Percentiles rank a stretch among this genome's conserved stretches.
These are phyloP conservation scores for Ridgeia piscesae DNA, from an alignment of 1,140 invertebrate genomes.

Conservation along the genomic window DNA sequence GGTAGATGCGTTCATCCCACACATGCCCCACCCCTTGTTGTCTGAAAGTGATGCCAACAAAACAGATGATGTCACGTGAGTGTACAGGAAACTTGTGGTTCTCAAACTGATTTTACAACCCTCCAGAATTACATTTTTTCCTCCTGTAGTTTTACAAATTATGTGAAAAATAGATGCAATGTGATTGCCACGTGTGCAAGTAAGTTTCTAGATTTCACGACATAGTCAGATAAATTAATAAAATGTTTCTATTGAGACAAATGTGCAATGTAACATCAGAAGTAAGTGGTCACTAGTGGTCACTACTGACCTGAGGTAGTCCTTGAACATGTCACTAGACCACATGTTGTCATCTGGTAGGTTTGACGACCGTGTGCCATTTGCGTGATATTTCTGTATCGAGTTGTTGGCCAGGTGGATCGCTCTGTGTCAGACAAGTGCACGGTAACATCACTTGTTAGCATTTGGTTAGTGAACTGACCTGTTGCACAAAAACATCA, in stretches of 20 bases:
- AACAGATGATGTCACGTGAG: neutral
- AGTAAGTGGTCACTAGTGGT: conserved; percentile 23
- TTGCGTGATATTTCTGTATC: conserved; percentile 88
- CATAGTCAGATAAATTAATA: neutral
- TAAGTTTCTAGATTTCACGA: neutral
- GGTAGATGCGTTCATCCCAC: conserved; percentile 71
- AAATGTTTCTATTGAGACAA: neutral
- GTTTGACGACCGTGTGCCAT: conserved; percentile 70
- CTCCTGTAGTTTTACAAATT: neutral
- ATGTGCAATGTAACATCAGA: neutral
- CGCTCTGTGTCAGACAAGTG: conserved; percentile 56
- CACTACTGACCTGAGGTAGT: conserved; percentile 50
- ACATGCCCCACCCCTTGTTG: conserved; percentile 38
- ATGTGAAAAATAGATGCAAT: neutral
- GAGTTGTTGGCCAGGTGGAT: conserved; percentile 93
- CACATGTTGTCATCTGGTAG: conserved; percentile 83
- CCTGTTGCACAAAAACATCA: too few relatives aligned
- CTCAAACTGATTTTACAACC: neutral
- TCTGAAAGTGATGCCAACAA: conserved; percentile 31
- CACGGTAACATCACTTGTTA: too few relatives aligned
- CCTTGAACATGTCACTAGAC: conserved; percentile 68
- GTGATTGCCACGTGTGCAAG: neutral
- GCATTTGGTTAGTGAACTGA: too few relatives aligned
- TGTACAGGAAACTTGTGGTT: neutral
- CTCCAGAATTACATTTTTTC: neutral